Percentiles rank a stretch among this genome's conserved stretches.
These are phyloP conservation scores for Lymantria dispar DNA, from an alignment of 2,888 invertebrate species.

Conservation along the genomic window DNA sequence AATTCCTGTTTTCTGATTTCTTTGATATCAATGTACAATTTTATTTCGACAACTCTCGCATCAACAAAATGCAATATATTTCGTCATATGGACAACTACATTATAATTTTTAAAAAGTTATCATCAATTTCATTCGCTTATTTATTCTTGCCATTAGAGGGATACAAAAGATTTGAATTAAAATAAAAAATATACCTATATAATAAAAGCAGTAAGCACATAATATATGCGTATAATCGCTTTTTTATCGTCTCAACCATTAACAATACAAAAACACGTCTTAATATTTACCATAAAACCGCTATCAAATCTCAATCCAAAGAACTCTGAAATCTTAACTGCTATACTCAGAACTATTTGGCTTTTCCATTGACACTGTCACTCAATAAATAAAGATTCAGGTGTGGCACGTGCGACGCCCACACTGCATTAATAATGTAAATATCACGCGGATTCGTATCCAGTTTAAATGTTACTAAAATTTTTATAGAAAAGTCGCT, in stretches of 20 bases:
- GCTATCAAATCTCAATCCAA: not conserved
- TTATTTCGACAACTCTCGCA: too few species aligned
- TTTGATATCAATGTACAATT: too few species aligned
- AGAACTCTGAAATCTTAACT: conserved; percentile 27
- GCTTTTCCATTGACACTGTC: conserved; percentile 47
- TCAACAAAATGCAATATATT: too few species aligned
- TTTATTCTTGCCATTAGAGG: too few species aligned
- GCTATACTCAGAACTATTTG: conserved; percentile 33
- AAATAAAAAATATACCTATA: too few species aligned
- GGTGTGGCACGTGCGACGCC: conserved; percentile 63
- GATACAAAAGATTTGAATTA: too few species aligned
- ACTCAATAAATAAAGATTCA: conserved; percentile 47
- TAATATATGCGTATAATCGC: not conserved
- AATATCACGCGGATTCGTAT: conserved; percentile 41
- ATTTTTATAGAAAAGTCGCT: conserved; percentile 2
- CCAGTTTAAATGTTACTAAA: conserved; percentile 8
- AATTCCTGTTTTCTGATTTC: too few species aligned
- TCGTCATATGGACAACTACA: too few species aligned
- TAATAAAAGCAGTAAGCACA: not conserved
- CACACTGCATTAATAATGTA: conserved; percentile 57
- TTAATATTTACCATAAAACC: not conserved
- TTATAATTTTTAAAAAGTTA: too few species aligned
- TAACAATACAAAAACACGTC: not conserved
- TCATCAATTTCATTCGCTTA: too few species aligned
- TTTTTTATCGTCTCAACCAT: not conserved